phyloP scores from a whole-genome alignment of 2,113 vertebrate genomes.

The Pteruthius melanotis region DNA sequence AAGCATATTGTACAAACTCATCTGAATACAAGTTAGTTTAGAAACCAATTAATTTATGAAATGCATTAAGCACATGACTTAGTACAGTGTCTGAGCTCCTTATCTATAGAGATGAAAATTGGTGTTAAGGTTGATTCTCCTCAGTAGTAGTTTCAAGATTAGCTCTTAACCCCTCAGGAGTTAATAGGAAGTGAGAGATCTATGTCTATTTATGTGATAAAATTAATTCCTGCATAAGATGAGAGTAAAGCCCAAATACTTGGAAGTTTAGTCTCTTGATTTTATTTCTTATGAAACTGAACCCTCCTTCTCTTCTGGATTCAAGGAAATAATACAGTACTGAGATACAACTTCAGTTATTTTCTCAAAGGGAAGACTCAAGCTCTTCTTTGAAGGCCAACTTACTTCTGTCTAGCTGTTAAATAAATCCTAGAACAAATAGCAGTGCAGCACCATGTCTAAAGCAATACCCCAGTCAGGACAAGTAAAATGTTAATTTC shows the following conservation, averaged over 20 bases:
- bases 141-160: neutral
- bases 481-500: slow-evolving; percentile 26
- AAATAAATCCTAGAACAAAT: slow-evolving; percentile 41
- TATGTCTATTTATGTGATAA: neutral
- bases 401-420: neutral
- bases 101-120: neutral
- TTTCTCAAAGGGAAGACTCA: slow-evolving; percentile 12
- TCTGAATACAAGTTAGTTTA: neutral
- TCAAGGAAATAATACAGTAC: neutral
- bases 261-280: slow-evolving; percentile 2
- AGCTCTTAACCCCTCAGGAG: neutral
- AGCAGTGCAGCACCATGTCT: neutral
- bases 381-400: neutral
- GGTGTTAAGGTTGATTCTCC: neutral
- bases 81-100: neutral
- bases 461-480: neutral
- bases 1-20: neutral
- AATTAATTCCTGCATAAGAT: slow-evolving; percentile 12
- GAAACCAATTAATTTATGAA: neutral
- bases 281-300: slow-evolving; percentile 4
- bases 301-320: neutral
- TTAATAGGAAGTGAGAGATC: slow-evolving; percentile 1
- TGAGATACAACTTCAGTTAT: neutral
- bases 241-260: neutral
- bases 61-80: neutral